These are phyloP conservation scores for Pseudochaenichthys georgianus DNA, from an alignment of 2,797 vertebrate genomes.

Conservation along the genomic window DNA sequence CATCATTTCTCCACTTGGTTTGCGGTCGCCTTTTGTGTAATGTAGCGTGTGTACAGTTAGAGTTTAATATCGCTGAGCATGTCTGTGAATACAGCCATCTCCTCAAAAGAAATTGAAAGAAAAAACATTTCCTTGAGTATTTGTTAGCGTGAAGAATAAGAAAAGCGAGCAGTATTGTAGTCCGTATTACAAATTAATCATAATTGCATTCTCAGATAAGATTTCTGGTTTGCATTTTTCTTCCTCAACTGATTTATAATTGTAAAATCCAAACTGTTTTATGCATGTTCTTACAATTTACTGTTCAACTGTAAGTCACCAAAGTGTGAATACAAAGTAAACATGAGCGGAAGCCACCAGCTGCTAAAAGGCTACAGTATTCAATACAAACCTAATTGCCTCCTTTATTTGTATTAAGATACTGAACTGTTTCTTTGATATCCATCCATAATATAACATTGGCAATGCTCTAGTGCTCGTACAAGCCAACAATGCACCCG, in stretches of 20 bases:
- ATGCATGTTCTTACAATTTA: not conserved
- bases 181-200: not conserved
- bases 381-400: no score
- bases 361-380: not conserved
- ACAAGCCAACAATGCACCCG: not conserved
- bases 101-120: constrained; percentile 13
- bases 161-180: not conserved
- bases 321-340: not conserved
- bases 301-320: not conserved
- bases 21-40: constrained; percentile 35
- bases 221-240: not conserved
- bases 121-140: not conserved
- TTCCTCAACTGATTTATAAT: not conserved
- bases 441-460: not conserved
- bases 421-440: constrained; percentile 25
- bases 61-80: constrained; percentile 14
- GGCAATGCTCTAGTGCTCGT: not conserved
- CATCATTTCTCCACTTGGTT: constrained; percentile 28
- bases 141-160: not conserved
- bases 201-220: not conserved
- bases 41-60: constrained; percentile 12
- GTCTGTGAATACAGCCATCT: constrained; percentile 3
- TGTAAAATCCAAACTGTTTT: not conserved
- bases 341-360: not conserved
- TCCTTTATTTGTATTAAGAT: not conserved